phyloP scores from a whole-genome alignment of 2,888 invertebrate species.

The Nysson spinosus region DNA sequence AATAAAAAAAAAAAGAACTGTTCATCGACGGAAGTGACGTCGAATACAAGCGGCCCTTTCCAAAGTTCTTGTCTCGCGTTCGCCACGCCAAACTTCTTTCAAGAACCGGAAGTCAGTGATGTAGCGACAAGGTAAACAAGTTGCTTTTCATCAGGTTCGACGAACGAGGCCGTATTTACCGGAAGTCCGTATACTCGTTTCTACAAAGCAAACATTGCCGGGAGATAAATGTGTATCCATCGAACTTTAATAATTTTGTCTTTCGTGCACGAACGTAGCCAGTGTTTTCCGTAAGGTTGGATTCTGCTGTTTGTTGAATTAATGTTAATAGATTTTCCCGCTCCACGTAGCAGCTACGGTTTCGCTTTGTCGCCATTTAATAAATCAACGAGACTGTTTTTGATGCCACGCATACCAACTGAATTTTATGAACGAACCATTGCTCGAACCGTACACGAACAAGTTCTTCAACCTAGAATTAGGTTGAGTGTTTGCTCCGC shows the following conservation, averaged over 20 bases:
- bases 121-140: constrained; percentile 50
- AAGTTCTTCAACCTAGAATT: constrained; percentile 29
- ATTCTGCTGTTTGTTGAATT: constrained; percentile 21
- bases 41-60: constrained; percentile 31
- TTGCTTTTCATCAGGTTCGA: constrained; percentile 57
- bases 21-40: constrained; percentile 21
- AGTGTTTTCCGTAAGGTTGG: no score
- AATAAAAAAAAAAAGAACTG: constrained; percentile 41
- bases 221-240: constrained; percentile 46
- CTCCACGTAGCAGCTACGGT: constrained; percentile 15
- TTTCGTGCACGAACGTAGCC: constrained; percentile 21
- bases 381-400: constrained; percentile 56
- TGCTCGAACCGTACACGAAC: constrained; percentile 29
- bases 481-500: constrained; percentile 29
- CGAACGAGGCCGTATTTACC: constrained; percentile 50
- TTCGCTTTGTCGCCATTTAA: constrained; percentile 50
- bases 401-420: constrained; percentile 37
- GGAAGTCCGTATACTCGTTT: constrained; percentile 36
- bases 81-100: constrained; percentile 39
- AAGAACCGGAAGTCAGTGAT: constrained; percentile 42
- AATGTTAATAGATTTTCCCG: constrained; percentile 40
- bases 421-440: constrained; percentile 51
- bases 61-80: constrained; percentile 1
- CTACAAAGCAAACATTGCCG: constrained; percentile 44
- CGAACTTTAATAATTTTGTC: constrained; percentile 57